Evolutionary conservation across 2,888 invertebrate genomes (phyloP).

Genomic region (Perizoma flavofasciatum): DNA sequence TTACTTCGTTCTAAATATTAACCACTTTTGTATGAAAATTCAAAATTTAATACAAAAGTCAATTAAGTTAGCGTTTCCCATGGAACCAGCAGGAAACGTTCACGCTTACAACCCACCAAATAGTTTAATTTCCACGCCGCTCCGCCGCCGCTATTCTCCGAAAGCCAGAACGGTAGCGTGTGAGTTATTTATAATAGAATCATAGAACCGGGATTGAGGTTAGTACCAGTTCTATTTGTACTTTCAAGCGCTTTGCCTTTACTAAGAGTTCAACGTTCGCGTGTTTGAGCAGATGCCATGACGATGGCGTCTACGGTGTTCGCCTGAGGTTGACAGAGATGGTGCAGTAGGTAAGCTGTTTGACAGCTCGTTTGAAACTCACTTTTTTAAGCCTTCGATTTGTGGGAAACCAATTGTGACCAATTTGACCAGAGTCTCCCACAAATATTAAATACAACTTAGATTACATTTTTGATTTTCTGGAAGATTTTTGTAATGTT

Average conservation of each 20-base stretch:
- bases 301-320: conserved; percentile 19
- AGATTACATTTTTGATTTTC: no score
- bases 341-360: conserved; percentile 9
- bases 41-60: no score
- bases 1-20: no score
- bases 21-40: no score
- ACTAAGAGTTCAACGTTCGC: conserved; percentile 69
- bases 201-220: conserved; percentile 50
- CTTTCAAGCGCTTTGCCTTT: conserved; percentile 58
- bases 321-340: conserved; percentile 12
- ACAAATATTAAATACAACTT: no score
- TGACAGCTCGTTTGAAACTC: neutral
- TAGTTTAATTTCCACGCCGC: conserved; percentile 9
- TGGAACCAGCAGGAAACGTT: neutral
- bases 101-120: conserved; percentile 21
- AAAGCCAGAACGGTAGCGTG: conserved; percentile 40
- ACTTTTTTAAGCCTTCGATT: no score
- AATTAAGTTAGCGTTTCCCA: neutral
- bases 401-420: no score
- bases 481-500: no score
- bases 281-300: conserved; percentile 63
- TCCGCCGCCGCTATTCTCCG: conserved; percentile 31
- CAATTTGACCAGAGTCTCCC: no score
- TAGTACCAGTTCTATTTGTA: conserved; percentile 56
- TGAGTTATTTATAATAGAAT: conserved; percentile 46